Evolutionary conservation across 2,888 invertebrate genomes (phyloP).

Genomic region (Xanthorhoe spadicearia): DNA sequence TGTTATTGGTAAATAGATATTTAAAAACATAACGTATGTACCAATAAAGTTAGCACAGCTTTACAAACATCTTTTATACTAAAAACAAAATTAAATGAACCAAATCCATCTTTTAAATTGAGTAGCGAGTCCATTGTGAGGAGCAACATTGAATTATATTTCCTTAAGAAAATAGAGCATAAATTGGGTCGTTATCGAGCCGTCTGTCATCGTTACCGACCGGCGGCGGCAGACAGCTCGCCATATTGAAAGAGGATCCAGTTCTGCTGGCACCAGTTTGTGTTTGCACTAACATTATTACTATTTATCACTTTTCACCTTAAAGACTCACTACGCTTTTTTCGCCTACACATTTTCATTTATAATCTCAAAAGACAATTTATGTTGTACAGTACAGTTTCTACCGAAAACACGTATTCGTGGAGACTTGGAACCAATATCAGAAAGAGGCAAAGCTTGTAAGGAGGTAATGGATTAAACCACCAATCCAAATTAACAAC

Average conservation of each 20-base stretch:
- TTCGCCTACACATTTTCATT: background rate
- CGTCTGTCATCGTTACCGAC: constrained; percentile 35
- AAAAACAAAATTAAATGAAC: background rate
- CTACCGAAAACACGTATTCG: too few relatives aligned
- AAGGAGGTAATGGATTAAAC: too few relatives aligned
- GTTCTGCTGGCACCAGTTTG: constrained; percentile 4
- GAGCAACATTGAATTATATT: constrained; percentile 27
- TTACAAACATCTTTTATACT: background rate
- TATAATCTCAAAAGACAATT: background rate
- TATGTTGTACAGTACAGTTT: too few relatives aligned
- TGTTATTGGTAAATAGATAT: too few relatives aligned
- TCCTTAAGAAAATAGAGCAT: constrained; percentile 21
- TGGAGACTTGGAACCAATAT: too few relatives aligned
- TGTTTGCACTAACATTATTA: background rate
- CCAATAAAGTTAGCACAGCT: too few relatives aligned
- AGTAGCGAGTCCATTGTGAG: constrained; percentile 1
- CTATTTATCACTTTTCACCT: background rate
- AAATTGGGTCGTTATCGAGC: constrained; percentile 30
- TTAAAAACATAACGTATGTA: too few relatives aligned
- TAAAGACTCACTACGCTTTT: too few relatives aligned
- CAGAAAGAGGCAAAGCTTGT: too few relatives aligned
- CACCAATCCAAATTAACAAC: too few relatives aligned
- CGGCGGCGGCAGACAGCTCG: constrained; percentile 22
- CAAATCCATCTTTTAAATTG: background rate
- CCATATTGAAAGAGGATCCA: constrained; percentile 33